phyloP scores from a whole-genome alignment of 2,797 vertebrate species.

The Phalanger gymnotis region DNA sequence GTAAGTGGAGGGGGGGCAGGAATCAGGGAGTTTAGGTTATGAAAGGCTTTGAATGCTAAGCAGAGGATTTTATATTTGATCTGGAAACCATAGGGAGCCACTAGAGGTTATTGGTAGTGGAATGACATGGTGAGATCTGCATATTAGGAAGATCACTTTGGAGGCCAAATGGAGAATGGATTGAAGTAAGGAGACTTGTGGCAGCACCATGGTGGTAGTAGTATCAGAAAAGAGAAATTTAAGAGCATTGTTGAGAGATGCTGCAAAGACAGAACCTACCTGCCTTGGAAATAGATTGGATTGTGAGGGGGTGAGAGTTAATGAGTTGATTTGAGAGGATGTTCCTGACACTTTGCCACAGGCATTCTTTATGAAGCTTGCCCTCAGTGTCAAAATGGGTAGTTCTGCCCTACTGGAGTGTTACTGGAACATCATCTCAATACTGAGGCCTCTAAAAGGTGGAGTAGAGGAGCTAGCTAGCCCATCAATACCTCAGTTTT shows the following conservation, averaged over 20 bases:
- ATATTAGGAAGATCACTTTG: neutral
- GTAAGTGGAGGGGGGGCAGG: neutral
- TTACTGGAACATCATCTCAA: conserved; percentile 45
- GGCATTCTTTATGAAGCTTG: neutral
- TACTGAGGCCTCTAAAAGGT: conserved; percentile 49
- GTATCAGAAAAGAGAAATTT: neutral
- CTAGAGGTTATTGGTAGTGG: neutral
- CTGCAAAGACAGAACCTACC: neutral
- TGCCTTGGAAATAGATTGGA: neutral
- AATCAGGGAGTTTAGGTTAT: neutral
- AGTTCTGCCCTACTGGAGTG: neutral
- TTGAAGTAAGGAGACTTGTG: neutral
- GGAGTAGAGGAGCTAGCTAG: conserved; percentile 66
- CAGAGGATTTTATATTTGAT: neutral
- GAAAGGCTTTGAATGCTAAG: neutral
- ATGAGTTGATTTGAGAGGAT: neutral
- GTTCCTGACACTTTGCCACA: neutral
- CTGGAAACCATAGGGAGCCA: neutral
- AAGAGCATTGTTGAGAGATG: neutral
- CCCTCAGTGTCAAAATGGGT: neutral
- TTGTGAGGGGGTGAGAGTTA: neutral
- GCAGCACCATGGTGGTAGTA: neutral
- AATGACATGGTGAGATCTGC: neutral
- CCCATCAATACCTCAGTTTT: conserved; percentile 77
- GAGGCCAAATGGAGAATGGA: neutral